These are phyloP conservation scores for Gymnopithys bicolor DNA, from an alignment of 2,797 vertebrate species.

Conservation along the genomic window DNA sequence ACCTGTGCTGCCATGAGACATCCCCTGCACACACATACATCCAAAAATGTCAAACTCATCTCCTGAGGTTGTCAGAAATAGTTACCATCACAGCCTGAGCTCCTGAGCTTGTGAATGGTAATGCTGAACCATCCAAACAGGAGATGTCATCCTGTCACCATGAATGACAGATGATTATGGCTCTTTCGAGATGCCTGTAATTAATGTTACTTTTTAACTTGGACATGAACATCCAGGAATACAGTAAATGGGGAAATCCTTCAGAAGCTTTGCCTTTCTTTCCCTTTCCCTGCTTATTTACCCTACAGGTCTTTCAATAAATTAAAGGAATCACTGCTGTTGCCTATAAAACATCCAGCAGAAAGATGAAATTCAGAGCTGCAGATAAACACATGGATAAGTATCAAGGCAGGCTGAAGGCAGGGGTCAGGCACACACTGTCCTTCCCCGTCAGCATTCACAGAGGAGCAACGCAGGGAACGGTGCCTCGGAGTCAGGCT, in stretches of 20 bases:
- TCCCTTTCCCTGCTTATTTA: not conserved
- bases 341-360: not conserved
- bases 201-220: slow-evolving; percentile 49
- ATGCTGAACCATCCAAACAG: slow-evolving; percentile 33
- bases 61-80: not conserved
- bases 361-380: not conserved
- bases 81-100: not conserved
- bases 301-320: not conserved
- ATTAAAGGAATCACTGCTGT: not conserved
- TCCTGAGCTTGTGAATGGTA: not conserved
- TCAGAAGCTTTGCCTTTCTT: not conserved
- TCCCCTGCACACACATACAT: not conserved
- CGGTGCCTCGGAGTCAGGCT: not conserved
- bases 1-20: not conserved
- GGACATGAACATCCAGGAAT: not conserved
- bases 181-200: slow-evolving; percentile 39
- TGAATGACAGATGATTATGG: slow-evolving; percentile 52
- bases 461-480: not conserved
- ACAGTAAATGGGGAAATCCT: not conserved
- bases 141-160: slow-evolving; percentile 59
- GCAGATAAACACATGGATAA: not conserved
- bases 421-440: not conserved
- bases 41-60: not conserved
- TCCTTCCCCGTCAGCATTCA: not conserved
- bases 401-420: not conserved